phyloP scores from a whole-genome alignment of 2,113 vertebrate genomes.

The Hoplias malabaricus region DNA sequence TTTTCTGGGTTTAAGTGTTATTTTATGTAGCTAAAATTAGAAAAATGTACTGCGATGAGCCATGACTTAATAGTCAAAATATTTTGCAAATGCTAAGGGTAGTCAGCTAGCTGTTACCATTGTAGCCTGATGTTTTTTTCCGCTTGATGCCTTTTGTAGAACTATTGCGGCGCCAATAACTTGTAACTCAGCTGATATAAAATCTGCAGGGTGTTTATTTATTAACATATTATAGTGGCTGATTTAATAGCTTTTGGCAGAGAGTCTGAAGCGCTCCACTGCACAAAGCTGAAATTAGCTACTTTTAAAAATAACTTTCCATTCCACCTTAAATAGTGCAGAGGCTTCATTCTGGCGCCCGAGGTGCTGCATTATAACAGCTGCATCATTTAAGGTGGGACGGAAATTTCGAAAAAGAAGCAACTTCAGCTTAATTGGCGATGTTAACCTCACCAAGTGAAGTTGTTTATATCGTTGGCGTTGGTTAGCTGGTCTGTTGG shows the following conservation, averaged over 20 bases:
- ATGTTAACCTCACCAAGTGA: too few species aligned
- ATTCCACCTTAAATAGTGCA: too few species aligned
- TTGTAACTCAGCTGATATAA: not conserved
- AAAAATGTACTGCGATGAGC: not conserved
- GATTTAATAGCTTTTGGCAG: not conserved
- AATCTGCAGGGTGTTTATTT: not conserved
- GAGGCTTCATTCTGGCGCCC: too few species aligned
- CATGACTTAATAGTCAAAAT: not conserved
- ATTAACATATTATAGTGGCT: not conserved
- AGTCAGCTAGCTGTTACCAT: not conserved
- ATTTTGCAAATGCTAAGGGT: not conserved
- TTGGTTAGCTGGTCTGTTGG: not conserved
- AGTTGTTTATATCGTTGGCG: not conserved
- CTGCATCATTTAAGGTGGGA: too few species aligned
- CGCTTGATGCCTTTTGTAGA: not conserved
- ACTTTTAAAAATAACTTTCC: too few species aligned
- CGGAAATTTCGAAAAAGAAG: too few species aligned
- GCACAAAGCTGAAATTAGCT: not conserved
- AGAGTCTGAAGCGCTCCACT: not conserved
- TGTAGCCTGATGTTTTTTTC: not conserved
- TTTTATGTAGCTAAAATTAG: not conserved
- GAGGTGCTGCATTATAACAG: too few species aligned
- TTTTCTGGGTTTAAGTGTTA: not conserved
- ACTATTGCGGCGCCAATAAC: not conserved
- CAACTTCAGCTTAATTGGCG: too few species aligned